phyloP scores from a whole-genome alignment of 2,888 invertebrate species.

The Xanthia togata region DNA sequence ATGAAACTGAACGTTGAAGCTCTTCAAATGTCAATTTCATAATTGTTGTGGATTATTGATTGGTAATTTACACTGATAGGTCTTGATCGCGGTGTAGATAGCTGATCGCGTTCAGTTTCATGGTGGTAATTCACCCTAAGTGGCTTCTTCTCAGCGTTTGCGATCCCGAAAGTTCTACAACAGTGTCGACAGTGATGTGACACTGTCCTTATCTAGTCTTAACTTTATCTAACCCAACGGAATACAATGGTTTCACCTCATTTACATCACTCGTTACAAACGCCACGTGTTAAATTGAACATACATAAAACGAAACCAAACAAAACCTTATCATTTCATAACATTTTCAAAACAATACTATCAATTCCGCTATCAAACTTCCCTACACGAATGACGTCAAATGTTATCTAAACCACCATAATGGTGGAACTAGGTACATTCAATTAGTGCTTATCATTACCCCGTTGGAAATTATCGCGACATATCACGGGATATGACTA shows the following conservation, averaged over 20 bases:
- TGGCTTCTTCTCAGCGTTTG: not conserved
- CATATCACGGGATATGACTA: slow-evolving; percentile 53
- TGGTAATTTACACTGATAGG: too few relatives aligned
- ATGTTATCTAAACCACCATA: slow-evolving; percentile 47
- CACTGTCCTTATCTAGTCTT: not conserved
- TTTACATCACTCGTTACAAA: not conserved
- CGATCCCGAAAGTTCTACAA: not conserved
- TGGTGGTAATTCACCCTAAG: too few relatives aligned
- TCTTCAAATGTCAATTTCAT: too few relatives aligned
- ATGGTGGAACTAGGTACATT: slow-evolving; percentile 56
- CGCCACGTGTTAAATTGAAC: slow-evolving; percentile 12
- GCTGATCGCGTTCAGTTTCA: too few relatives aligned
- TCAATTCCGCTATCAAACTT: slow-evolving; percentile 49
- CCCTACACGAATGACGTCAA: slow-evolving; percentile 61
- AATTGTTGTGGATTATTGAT: too few relatives aligned
- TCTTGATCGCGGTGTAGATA: too few relatives aligned
- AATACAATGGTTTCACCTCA: not conserved
- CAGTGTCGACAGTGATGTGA: not conserved
- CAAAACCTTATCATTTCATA: slow-evolving; percentile 33
- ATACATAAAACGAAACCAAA: slow-evolving; percentile 25
- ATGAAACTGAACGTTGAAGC: too few relatives aligned
- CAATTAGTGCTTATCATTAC: slow-evolving; percentile 65
- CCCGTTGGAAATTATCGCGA: slow-evolving; percentile 54
- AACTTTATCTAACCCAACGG: not conserved
- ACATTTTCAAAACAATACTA: slow-evolving; percentile 53